Evolutionary conservation across 2,113 vertebrate genomes (phyloP), one percentile per base, ranked within the genome.

Genomic region (Helogale parvula): DNA sequence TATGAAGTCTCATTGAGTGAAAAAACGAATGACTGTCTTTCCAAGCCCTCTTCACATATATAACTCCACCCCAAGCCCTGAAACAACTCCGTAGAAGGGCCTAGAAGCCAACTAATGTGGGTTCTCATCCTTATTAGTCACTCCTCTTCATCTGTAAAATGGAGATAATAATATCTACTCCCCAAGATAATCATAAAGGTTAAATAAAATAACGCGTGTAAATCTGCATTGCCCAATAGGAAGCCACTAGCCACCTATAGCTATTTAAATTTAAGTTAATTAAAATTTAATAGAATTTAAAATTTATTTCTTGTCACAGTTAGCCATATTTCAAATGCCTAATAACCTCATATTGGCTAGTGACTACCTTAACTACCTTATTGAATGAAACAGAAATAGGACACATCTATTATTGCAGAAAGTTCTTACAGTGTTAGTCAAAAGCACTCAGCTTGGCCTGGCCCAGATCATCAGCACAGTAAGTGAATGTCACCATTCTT

Each of bases 211-310:
- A 82, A 35, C 5, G 4, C 71, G 80, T 81, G 52, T 76, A 63
- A 93, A 38, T 41, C 47, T 54, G 31, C 33, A 35, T 66, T 11
- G 27, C 47, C 33, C 80, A 92, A 9, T 7, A 81, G 72, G n/a
- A 86, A 76, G 65, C 15, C 63, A 71, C 60, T 66, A 85, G 13
- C 69, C 65, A 91, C 69, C 80, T 50, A 23, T 88, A 54, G 47
- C n/a, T 91, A 38, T 92, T 95, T 91, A 47, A 95, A 95, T 52
- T 83, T 81, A 87, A 88, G 80, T 93, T 72, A 54, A 88, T 94
- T 38, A 52, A 92, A 85, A 82, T 66, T 85, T 77, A 96, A 84
- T 92, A 80, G 66, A 93, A 81, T 86, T 97, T 69, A 35, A 94
- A 95, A 80, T 83, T 63, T 1, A 38, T 88, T 83, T 91, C 33